Conservation (phyloP, 2,888 invertebrate species). For the Sphecodes monilicornis region DNA sequence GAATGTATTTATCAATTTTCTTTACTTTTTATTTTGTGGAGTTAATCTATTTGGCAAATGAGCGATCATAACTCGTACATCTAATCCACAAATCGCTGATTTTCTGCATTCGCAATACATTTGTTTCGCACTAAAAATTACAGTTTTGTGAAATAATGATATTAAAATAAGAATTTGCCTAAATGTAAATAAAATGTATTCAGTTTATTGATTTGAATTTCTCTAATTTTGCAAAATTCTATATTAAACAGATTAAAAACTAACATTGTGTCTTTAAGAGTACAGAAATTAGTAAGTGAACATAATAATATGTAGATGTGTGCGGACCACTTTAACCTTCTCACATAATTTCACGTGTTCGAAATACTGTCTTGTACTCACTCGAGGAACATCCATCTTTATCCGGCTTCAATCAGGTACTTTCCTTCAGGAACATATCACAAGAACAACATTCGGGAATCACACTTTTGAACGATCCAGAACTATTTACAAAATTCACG, state of each 20-base stretch:
- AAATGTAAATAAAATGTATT: not conserved
- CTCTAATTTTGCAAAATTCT: not conserved
- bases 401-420: conserved; percentile 49
- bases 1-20: too few species aligned
- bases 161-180: not conserved
- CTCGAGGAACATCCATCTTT: conserved; percentile 79
- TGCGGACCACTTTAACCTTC: not conserved
- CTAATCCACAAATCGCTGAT: too few species aligned
- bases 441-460: conserved; percentile 55
- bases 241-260: not conserved
- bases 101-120: too few species aligned
- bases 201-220: not conserved
- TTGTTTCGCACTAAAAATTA: too few species aligned
- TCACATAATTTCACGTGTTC: not conserved
- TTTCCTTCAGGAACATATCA: conserved; percentile 75
- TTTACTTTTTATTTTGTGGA: too few species aligned
- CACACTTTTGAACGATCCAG: conserved; percentile 37
- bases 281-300: not conserved
- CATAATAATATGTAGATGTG: not conserved
- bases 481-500: not conserved
- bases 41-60: too few species aligned
- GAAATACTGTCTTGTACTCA: conserved; percentile 69
- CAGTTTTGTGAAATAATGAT: not conserved
- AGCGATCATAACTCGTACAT: too few species aligned
- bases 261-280: not conserved